These are phyloP conservation scores for Endotricha flammealis DNA, from an alignment of 2,888 invertebrate species.

Conservation along the genomic window DNA sequence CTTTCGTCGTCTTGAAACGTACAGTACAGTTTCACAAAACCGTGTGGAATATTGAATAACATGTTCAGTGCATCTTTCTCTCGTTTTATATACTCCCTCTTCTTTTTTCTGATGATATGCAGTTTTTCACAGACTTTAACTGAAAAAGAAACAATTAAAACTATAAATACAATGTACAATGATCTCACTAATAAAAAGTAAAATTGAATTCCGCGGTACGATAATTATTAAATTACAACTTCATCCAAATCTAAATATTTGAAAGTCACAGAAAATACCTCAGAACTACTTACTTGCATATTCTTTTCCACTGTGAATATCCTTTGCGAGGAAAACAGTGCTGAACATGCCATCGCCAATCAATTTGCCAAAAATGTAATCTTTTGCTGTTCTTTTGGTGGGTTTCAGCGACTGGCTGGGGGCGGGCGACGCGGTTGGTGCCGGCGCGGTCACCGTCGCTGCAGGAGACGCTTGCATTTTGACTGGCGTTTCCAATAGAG, in stretches of 20 bases:
- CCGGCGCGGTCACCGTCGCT: conserved; percentile 56
- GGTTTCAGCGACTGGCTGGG: conserved; percentile 59
- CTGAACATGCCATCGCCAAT: conserved; percentile 99
- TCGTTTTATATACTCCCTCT: conserved; percentile 93
- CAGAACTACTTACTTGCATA: conserved; percentile 93
- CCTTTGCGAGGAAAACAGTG: conserved; percentile 95
- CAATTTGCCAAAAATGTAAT: conserved; percentile 96
- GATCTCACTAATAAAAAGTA: not conserved
- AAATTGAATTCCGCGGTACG: too few species aligned
- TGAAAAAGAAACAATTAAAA: conserved; percentile 69
- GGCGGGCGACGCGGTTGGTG: conserved; percentile 60
- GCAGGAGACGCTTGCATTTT: conserved; percentile 73
- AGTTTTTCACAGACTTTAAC: conserved; percentile 99
- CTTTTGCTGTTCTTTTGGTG: conserved; percentile 86
- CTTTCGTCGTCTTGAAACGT: conserved; percentile 97
- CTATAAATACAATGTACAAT: too few species aligned
- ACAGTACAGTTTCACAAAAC: conserved; percentile 95
- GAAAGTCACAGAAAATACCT: too few species aligned
- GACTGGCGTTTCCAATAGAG: conserved; percentile 66
- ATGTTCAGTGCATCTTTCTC: conserved; percentile 96
- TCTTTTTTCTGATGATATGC: conserved; percentile 95
- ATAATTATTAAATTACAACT: too few species aligned
- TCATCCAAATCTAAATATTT: conserved; percentile 1
- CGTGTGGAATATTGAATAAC: conserved; percentile 87
- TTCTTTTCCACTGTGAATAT: conserved; percentile 92